Percentiles rank a stretch among this genome's conserved stretches.
Conservation (phyloP, 2,113 vertebrate species). For the Pollimyrus isidori region DNA sequence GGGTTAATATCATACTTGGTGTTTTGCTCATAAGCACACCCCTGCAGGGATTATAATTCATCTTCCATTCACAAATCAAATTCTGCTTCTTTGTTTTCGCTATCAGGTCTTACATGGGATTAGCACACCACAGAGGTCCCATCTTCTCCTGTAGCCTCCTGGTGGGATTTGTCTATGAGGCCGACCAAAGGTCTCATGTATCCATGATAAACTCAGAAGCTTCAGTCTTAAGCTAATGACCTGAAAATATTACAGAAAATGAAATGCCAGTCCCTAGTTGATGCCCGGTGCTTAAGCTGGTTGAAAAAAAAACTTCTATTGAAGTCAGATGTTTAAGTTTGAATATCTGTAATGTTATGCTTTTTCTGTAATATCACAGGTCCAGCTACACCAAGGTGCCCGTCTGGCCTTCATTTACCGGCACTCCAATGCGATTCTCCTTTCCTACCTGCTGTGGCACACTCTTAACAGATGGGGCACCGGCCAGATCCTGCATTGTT, state of each 20-base stretch:
- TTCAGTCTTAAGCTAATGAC: background rate
- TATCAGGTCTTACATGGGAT: background rate
- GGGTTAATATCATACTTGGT: background rate
- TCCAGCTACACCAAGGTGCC: background rate
- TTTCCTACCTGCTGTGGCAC: background rate
- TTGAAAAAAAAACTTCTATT: background rate
- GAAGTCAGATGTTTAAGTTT: background rate
- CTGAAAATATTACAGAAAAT: background rate
- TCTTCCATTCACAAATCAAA: background rate
- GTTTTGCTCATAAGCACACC: background rate
- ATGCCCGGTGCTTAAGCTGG: background rate
- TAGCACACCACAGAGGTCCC: conserved; percentile 17
- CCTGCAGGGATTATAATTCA: background rate
- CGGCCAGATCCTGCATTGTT: background rate
- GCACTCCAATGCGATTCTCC: background rate
- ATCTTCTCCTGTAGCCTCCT: conserved; percentile 85
- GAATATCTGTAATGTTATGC: background rate
- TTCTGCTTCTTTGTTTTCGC: background rate
- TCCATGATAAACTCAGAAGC: background rate
- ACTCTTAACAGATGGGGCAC: background rate
- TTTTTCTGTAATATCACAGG: background rate
- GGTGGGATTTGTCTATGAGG: conserved; percentile 64
- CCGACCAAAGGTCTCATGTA: background rate
- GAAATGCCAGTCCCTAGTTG: background rate
- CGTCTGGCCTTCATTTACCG: background rate